Percentiles rank a stretch among this genome's conserved stretches.
Conservation (phyloP, 2,888 invertebrate species). For the Ormyrus rosae region DNA sequence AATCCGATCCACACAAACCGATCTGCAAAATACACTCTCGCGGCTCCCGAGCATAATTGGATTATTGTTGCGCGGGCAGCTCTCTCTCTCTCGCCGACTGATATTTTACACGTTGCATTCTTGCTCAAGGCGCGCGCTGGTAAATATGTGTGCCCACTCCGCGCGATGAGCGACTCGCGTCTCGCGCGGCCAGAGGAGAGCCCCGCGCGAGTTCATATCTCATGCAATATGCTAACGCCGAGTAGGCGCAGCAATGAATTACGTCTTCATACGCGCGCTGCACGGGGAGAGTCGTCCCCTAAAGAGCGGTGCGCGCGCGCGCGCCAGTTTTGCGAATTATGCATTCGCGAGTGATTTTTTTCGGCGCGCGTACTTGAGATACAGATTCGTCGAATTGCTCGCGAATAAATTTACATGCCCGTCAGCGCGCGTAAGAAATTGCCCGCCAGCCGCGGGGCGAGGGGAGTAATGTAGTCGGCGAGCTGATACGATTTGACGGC, state of each 20-base stretch:
- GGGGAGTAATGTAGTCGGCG: neutral
- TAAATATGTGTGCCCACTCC: constrained; percentile 60
- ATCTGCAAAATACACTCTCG: neutral
- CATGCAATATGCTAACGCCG: constrained; percentile 63
- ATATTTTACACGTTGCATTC: constrained; percentile 48
- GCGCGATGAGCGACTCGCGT: constrained; percentile 60
- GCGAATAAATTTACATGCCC: too few relatives aligned
- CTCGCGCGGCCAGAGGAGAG: constrained; percentile 37
- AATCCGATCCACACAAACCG: constrained; percentile 6
- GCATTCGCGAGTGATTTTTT: constrained; percentile 10
- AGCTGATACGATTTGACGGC: neutral
- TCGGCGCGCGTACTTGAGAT: neutral
- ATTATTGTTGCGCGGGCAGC: constrained; percentile 23
- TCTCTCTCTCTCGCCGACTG: constrained; percentile 16
- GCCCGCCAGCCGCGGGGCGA: neutral
- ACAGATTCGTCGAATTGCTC: neutral
- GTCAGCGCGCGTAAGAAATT: too few relatives aligned
- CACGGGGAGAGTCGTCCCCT: neutral
- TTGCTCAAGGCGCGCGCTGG: constrained; percentile 58
- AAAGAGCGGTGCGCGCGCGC: neutral
- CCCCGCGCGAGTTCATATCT: constrained; percentile 50
- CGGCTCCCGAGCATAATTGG: constrained; percentile 32
- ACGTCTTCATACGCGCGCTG: constrained; percentile 63
- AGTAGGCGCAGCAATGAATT: constrained; percentile 68
- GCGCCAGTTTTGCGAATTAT: constrained; percentile 35